phyloP scores from a whole-genome alignment of 2,888 invertebrate genomes.

The Amblyteles armatorius region DNA sequence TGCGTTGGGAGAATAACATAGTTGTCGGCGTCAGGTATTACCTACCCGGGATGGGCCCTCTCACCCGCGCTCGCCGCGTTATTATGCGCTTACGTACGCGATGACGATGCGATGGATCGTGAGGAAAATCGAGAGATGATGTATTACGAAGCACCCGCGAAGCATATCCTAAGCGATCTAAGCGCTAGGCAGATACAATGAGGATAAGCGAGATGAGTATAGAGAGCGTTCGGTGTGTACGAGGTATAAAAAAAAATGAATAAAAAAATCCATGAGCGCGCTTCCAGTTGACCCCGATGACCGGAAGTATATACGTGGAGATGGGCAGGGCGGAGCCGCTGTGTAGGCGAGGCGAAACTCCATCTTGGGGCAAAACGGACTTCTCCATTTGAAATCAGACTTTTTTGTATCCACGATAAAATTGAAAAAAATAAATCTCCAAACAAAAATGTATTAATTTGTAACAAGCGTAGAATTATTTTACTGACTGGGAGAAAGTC shows the following conservation, averaged over 20 bases:
- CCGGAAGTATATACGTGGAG: constrained; percentile 72
- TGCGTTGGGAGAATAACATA: constrained; percentile 30
- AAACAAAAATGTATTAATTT: too few species aligned
- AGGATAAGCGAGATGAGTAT: constrained; percentile 27
- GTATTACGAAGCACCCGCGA: constrained; percentile 21
- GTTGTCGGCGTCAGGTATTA: constrained; percentile 49
- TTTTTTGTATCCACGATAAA: background rate
- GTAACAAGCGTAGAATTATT: background rate
- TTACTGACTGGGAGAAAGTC: background rate
- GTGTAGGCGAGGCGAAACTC: background rate
- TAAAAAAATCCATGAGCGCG: constrained; percentile 46
- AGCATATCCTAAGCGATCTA: constrained; percentile 8
- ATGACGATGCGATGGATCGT: constrained; percentile 23
- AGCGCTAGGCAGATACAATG: constrained; percentile 4
- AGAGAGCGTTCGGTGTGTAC: background rate
- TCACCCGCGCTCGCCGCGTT: constrained; percentile 25
- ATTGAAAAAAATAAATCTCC: background rate
- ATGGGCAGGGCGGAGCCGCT: background rate
- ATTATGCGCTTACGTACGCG: constrained; percentile 8
- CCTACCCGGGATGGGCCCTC: background rate
- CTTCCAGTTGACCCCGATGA: constrained; percentile 72
- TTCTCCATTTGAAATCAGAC: background rate
- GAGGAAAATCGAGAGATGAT: constrained; percentile 24
- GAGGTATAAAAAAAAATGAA: background rate
- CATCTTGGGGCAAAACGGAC: background rate